Percentiles rank a stretch among this genome's conserved stretches.
These are phyloP conservation scores for Rhabdomys dilectus DNA, from an alignment of 2,113 vertebrate species.

Conservation along the genomic window DNA sequence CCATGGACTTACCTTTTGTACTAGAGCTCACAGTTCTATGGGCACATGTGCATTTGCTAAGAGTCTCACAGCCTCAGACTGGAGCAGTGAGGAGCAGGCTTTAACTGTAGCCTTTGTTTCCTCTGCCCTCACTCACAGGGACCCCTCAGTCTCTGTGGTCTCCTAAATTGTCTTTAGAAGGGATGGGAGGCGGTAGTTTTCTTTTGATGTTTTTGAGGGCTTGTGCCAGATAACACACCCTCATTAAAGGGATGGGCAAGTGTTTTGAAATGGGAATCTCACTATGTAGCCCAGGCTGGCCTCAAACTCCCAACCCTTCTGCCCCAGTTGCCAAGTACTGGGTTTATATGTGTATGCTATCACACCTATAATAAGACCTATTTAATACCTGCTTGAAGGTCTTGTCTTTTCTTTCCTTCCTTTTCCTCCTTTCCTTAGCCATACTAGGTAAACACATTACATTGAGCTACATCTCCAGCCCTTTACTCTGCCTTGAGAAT, in stretches of 20 bases:
- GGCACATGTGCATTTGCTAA: neutral
- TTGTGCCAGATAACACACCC: neutral
- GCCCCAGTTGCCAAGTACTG: neutral
- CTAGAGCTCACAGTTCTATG: neutral
- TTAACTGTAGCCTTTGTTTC: neutral
- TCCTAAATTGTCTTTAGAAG: neutral
- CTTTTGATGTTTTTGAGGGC: neutral
- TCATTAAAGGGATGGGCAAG: neutral
- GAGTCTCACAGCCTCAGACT: neutral
- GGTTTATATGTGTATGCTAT: neutral
- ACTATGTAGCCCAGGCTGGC: neutral
- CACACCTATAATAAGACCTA: neutral
- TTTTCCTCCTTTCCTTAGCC: neutral
- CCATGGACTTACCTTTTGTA: neutral
- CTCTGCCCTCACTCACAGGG: neutral
- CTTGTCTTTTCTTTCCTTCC: neutral
- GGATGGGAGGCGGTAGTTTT: neutral
- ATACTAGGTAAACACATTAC: neutral
- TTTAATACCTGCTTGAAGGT: neutral
- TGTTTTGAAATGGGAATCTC: neutral
- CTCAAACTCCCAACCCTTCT: neutral
- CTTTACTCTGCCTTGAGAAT: too few relatives aligned
- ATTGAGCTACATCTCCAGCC: neutral
- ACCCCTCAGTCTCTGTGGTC: neutral
- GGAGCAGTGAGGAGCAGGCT: too few relatives aligned